These are phyloP conservation scores for Pseudomyrmex dendroicus DNA, from an alignment of 1,140 invertebrate genomes.

Conservation along the genomic window DNA sequence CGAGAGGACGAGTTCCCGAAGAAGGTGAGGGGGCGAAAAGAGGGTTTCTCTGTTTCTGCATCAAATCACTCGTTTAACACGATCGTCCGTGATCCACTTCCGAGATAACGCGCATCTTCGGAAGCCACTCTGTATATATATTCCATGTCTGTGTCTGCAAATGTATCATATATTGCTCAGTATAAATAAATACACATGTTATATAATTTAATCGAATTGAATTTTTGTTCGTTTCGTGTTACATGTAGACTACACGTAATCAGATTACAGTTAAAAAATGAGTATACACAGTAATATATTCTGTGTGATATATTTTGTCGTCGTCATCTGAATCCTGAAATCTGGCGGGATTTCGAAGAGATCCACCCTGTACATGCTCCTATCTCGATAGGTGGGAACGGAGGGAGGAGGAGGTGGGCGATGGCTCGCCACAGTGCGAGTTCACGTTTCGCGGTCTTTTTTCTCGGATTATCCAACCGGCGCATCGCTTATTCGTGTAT, in stretches of 20 bases:
- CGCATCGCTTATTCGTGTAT: constrained; percentile 81
- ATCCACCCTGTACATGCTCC: constrained; percentile 68
- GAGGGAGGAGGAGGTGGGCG: constrained; percentile 49
- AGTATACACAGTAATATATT: neutral
- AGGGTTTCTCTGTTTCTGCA: constrained; percentile 37
- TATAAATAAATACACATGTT: too few species aligned
- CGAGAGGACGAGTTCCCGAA: neutral
- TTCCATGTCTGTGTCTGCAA: too few species aligned
- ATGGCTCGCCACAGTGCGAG: constrained; percentile 74
- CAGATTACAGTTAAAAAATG: too few species aligned
- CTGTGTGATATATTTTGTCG: neutral
- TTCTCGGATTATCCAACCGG: constrained; percentile 78
- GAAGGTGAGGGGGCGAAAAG: neutral
- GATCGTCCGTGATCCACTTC: constrained; percentile 42
- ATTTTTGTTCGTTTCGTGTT: neutral
- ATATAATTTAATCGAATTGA: neutral
- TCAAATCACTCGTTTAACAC: constrained; percentile 55
- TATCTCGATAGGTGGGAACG: constrained; percentile 55
- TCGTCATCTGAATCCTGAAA: constrained; percentile 53
- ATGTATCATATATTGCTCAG: too few species aligned
- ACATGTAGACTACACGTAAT: too few species aligned
- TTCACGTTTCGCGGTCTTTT: constrained; percentile 80
- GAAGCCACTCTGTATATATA: neutral
- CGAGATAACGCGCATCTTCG: constrained; percentile 5
- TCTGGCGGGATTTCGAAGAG: constrained; percentile 61